phyloP scores from a whole-genome alignment of 2,888 invertebrate species.

The Dorcus hopei region DNA sequence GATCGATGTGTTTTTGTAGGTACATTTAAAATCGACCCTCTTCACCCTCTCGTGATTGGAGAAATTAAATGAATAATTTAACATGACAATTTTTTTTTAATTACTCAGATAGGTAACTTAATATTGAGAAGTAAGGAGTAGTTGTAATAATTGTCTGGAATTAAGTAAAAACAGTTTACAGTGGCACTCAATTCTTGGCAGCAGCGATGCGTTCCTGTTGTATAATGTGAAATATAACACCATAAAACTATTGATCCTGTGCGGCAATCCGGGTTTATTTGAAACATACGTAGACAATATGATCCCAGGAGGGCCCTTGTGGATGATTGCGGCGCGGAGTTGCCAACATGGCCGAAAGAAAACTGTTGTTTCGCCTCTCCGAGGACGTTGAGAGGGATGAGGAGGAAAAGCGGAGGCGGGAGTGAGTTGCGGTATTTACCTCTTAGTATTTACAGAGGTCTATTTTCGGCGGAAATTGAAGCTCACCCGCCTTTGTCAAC shows the following conservation, averaged over 20 bases:
- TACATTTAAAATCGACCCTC: too few relatives aligned
- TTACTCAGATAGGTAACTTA: too few relatives aligned
- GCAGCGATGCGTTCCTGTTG: not conserved
- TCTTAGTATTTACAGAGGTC: constrained; percentile 18
- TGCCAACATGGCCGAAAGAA: constrained; percentile 30
- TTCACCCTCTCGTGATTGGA: too few relatives aligned
- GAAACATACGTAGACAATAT: constrained; percentile 40
- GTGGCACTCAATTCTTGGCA: not conserved
- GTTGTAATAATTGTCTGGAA: too few relatives aligned
- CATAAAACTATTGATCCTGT: constrained; percentile 30
- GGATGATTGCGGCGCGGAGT: constrained; percentile 39
- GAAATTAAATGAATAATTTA: too few relatives aligned
- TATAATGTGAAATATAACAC: constrained; percentile 16
- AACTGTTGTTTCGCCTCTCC: constrained; percentile 34
- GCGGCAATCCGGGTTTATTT: constrained; percentile 26
- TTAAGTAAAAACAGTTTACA: too few relatives aligned
- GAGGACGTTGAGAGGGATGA: not conserved
- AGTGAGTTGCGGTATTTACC: constrained; percentile 29
- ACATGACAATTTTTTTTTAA: too few relatives aligned
- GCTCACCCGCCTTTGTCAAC: constrained; percentile 21
- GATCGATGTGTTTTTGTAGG: too few relatives aligned
- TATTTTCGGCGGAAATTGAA: constrained; percentile 23
- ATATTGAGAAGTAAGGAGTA: too few relatives aligned
- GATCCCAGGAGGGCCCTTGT: constrained; percentile 40
- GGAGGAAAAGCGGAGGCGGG: constrained; percentile 14